These are phyloP conservation scores for Steinernema feltiae DNA, from an alignment of 1,140 invertebrate species.

Conservation along the genomic window DNA sequence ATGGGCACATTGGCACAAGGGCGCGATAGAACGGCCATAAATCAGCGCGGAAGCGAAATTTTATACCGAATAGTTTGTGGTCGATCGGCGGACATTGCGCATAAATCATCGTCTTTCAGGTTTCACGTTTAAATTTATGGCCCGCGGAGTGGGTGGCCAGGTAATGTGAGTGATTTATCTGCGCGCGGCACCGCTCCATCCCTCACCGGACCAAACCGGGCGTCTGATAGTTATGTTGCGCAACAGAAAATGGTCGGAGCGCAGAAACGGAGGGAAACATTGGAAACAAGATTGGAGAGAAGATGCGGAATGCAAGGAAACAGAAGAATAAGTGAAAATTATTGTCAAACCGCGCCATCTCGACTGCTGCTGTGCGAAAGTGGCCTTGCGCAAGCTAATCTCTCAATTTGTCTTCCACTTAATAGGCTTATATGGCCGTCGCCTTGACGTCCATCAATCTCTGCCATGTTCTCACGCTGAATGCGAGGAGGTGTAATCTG, in stretches of 20 bases:
- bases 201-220: neutral
- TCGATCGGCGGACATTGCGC: neutral
- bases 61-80: slow-evolving; percentile 3
- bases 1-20: neutral
- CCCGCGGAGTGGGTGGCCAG: neutral
- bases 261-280: neutral
- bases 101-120: slow-evolving; percentile 3
- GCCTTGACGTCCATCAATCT: slow-evolving; percentile 9
- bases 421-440: slow-evolving; percentile 3
- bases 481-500: neutral
- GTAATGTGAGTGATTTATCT: slow-evolving; percentile 5
- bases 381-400: slow-evolving; percentile 8
- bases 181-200: neutral
- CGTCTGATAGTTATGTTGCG: neutral
- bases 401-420: slow-evolving; percentile 9
- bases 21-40: neutral
- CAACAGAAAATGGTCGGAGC: neutral
- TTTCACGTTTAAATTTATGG: slow-evolving; percentile 10
- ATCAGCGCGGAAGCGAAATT: neutral
- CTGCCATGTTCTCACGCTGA: slow-evolving; percentile 1
- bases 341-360: neutral
- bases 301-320: neutral
- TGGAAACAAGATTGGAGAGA: neutral
- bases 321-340: neutral
- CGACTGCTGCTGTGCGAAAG: slow-evolving; percentile 1